These are phyloP conservation scores for Aegotheles bennettii DNA, from an alignment of 2,113 vertebrate species.

Conservation along the genomic window DNA sequence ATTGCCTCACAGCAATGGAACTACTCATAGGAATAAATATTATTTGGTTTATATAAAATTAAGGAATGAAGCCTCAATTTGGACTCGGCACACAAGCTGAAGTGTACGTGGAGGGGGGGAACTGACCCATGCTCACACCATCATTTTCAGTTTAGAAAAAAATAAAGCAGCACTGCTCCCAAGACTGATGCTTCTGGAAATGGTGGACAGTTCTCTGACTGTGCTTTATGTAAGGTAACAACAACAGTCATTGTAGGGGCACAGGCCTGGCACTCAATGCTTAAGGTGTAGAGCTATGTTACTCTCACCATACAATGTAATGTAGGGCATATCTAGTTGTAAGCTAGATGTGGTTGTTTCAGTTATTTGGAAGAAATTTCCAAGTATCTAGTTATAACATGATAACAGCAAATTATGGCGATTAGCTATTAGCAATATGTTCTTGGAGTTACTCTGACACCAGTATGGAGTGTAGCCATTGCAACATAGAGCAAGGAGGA, in stretches of 20 bases:
- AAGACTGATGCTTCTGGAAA: neutral
- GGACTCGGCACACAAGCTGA: neutral
- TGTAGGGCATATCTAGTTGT: neutral
- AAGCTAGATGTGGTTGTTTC: accelerated
- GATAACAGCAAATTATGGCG: accelerated
- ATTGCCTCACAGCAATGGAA: neutral
- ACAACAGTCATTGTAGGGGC: neutral
- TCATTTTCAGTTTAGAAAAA: neutral
- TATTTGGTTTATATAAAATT: neutral
- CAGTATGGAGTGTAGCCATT: neutral
- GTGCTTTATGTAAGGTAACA: neutral
- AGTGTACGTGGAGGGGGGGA: accelerated
- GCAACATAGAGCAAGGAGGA: neutral
- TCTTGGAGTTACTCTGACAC: neutral
- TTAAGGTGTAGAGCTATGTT: neutral
- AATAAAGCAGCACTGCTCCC: neutral
- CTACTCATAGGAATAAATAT: neutral
- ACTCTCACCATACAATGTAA: neutral
- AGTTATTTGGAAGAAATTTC: neutral
- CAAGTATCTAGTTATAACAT: accelerated
- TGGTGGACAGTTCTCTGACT: accelerated
- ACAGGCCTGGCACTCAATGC: neutral
- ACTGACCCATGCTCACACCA: neutral
- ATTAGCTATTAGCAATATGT: neutral
- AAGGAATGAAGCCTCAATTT: neutral